These are phyloP conservation scores for Lepeophtheirus salmonis DNA, from an alignment of 1,140 invertebrate genomes.

Conservation along the genomic window DNA sequence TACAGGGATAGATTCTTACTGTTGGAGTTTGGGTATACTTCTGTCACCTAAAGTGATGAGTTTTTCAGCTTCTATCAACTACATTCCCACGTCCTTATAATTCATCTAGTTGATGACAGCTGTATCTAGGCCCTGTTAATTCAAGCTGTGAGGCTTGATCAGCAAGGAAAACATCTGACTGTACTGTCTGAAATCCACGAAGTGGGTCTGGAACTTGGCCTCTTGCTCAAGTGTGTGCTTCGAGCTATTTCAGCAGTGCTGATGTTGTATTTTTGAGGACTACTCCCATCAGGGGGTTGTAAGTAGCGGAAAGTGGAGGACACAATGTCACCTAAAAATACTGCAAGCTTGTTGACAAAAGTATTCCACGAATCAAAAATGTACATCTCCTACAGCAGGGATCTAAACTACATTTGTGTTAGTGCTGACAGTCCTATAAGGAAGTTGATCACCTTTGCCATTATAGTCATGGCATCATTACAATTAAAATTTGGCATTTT, in stretches of 20 bases:
- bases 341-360: slow-evolving; percentile 17
- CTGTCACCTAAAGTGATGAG: slow-evolving; percentile 4
- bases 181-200: slow-evolving; percentile 16
- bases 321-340: no score
- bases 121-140: slow-evolving; percentile 9
- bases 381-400: background rate
- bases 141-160: slow-evolving; percentile 3
- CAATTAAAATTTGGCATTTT: background rate
- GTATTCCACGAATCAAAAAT: slow-evolving; percentile 12
- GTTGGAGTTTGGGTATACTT: slow-evolving; percentile 8
- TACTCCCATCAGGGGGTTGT: background rate
- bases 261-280: slow-evolving; percentile 9
- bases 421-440: background rate
- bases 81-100: slow-evolving; percentile 4
- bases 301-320: slow-evolving; percentile 17
- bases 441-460: background rate
- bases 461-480: background rate
- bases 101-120: slow-evolving; percentile 17
- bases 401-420: slow-evolving; percentile 28
- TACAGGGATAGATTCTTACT: slow-evolving; percentile 10
- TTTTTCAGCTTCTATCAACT: background rate
- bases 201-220: slow-evolving; percentile 3
- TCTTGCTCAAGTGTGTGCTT: slow-evolving; percentile 10
- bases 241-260: slow-evolving; percentile 14
- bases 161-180: background rate